Evolutionary conservation across 2,797 vertebrate genomes (phyloP).

Genomic region (Cetoscarus ocellatus): DNA sequence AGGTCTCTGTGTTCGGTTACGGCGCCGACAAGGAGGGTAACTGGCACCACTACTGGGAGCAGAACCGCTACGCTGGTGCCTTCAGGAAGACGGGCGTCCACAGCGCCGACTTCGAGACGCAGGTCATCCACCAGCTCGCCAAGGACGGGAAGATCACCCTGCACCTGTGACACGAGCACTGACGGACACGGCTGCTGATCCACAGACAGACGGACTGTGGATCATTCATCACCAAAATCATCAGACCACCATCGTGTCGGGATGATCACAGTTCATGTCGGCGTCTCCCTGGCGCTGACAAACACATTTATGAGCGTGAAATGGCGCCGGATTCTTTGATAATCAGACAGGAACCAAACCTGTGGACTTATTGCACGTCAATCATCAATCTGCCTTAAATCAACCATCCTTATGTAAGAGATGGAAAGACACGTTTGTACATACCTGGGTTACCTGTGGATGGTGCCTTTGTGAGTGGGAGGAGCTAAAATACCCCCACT

Average conservation of each 20-base stretch:
- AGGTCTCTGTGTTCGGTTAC: conserved; percentile 89
- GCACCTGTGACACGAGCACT: conserved; percentile 44
- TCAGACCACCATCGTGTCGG: neutral
- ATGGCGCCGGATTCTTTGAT: neutral
- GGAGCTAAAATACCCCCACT: neutral
- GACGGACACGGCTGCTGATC: neutral
- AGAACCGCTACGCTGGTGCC: conserved; percentile 80
- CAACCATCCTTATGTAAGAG: neutral
- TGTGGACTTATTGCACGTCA: conserved; percentile 8
- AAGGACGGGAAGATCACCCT: conserved; percentile 79
- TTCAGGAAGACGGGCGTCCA: conserved; percentile 87
- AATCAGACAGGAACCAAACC: neutral
- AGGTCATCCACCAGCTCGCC: conserved; percentile 72
- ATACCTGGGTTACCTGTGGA: conserved; percentile 27
- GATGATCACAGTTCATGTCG: neutral
- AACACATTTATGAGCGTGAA: neutral
- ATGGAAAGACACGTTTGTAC: neutral
- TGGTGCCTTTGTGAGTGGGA: neutral
- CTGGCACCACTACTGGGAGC: conserved; percentile 91
- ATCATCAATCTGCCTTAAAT: conserved; percentile 31
- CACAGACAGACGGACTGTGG: neutral
- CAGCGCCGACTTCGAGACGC: conserved; percentile 76
- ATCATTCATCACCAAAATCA: neutral
- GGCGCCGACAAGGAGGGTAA: conserved; percentile 85
- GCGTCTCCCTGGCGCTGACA: conserved; percentile 8